Percentiles rank a stretch among this genome's conserved stretches.
Evolutionary conservation across 2,797 vertebrate genomes (phyloP).

Genomic region (Sciurus vulgaris): DNA sequence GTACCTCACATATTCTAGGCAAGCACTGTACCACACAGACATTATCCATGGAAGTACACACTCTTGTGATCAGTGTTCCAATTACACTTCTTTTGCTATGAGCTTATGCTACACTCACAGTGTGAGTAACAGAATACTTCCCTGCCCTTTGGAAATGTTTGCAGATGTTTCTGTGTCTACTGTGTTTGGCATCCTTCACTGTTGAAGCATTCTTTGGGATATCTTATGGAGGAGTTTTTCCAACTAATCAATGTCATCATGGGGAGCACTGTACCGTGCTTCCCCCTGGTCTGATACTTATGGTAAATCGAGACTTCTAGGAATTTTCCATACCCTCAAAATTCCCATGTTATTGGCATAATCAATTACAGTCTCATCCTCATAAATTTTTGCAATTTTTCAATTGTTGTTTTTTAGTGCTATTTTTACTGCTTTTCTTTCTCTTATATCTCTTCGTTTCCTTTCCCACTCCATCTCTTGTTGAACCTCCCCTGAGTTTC

Average conservation of each 20-base stretch:
- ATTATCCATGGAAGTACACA: no score
- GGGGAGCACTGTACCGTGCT: not conserved
- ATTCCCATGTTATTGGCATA: not conserved
- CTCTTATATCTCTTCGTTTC: no score
- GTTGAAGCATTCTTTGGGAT: not conserved
- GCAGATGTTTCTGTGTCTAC: not conserved
- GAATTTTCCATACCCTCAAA: not conserved
- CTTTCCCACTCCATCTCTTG: no score
- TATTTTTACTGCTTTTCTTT: no score
- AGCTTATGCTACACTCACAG: not conserved
- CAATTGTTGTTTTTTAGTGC: rapidly evolving
- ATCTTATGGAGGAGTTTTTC: not conserved
- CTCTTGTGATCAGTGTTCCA: not conserved
- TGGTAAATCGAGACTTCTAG: not conserved
- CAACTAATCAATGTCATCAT: not conserved
- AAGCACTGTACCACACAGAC: no score
- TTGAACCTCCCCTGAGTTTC: no score
- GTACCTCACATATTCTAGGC: no score
- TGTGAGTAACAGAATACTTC: not conserved
- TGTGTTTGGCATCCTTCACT: not conserved
- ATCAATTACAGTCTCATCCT: not conserved
- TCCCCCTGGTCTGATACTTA: not conserved
- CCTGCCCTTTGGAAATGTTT: not conserved
- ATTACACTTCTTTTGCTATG: not conserved
- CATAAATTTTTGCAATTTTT: not conserved